These are phyloP conservation scores for Caenorhabditis imperialis DNA, from an alignment of 2,888 invertebrate species.

Conservation along the genomic window DNA sequence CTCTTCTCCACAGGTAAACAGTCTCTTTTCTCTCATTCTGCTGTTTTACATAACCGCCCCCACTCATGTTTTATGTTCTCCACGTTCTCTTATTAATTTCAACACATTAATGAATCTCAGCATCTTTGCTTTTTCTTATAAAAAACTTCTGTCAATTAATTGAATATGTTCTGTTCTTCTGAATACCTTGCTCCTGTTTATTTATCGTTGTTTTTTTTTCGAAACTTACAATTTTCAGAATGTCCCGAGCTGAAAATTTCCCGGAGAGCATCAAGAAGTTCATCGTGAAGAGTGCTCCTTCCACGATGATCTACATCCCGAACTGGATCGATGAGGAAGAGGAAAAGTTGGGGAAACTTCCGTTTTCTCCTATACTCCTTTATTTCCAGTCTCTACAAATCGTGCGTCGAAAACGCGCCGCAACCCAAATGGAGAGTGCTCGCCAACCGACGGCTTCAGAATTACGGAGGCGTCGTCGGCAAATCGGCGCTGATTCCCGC, in stretches of 20 bases:
- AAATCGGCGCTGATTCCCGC: conserved; percentile 92
- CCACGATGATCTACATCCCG: conserved; percentile 73
- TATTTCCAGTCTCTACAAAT: conserved; percentile 81
- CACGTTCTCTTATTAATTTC: too few relatives aligned
- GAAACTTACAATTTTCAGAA: background rate
- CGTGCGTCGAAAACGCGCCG: conserved; percentile 82
- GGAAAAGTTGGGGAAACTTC: conserved; percentile 79
- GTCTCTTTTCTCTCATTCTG: too few relatives aligned
- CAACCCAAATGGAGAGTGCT: conserved; percentile 91
- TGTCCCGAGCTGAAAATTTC: conserved; percentile 25
- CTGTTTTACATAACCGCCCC: too few relatives aligned
- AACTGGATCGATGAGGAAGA: conserved; percentile 72
- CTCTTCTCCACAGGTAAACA: too few relatives aligned
- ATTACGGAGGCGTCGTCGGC: conserved; percentile 96
- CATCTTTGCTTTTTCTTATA: too few relatives aligned
- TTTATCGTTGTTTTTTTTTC: background rate
- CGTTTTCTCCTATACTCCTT: too few relatives aligned
- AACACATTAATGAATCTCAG: too few relatives aligned
- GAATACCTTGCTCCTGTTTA: background rate
- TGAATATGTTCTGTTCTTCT: background rate
- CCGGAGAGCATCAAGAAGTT: conserved; percentile 42
- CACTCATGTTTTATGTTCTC: too few relatives aligned
- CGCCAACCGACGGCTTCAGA: conserved; percentile 90
- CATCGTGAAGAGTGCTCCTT: conserved; percentile 63
- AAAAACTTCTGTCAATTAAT: too few relatives aligned